Evolutionary conservation across 2,113 vertebrate genomes (phyloP).

Genomic region (Myanophis thanlyinensis): DNA sequence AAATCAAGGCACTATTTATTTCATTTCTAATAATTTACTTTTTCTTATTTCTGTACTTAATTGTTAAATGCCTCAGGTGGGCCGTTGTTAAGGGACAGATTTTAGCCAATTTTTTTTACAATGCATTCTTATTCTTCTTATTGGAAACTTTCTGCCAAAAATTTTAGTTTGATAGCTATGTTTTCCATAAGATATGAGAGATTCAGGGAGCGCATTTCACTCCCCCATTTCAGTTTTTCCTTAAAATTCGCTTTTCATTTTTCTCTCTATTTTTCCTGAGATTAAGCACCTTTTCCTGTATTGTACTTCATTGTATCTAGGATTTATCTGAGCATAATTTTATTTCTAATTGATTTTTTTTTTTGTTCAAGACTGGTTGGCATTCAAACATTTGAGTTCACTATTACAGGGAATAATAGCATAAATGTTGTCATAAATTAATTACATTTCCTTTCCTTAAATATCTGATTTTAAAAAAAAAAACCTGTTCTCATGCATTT

Average conservation of each 20-base stretch:
- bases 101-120: neutral
- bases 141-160: neutral
- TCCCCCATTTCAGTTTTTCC: neutral
- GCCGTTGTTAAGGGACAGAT: neutral
- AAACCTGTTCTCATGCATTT: neutral
- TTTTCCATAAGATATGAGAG: neutral
- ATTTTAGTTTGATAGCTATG: neutral
- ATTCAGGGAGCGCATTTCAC: neutral
- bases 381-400: neutral
- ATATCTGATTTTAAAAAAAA: neutral
- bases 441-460: neutral
- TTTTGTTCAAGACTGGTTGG: neutral
- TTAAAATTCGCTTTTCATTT: neutral
- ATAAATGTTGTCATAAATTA: neutral
- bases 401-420: neutral
- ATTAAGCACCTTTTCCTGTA: neutral
- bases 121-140: neutral
- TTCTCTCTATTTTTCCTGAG: neutral
- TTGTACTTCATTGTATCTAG: neutral
- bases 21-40: neutral
- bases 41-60: neutral
- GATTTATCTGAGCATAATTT: neutral
- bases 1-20: conserved; percentile 11
- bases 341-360: neutral
- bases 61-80: neutral